A percentile compares a stretch with the other conserved stretches of the same genome.
Conservation (phyloP, 2,888 invertebrate species). For the Linnaemya vulpina region DNA sequence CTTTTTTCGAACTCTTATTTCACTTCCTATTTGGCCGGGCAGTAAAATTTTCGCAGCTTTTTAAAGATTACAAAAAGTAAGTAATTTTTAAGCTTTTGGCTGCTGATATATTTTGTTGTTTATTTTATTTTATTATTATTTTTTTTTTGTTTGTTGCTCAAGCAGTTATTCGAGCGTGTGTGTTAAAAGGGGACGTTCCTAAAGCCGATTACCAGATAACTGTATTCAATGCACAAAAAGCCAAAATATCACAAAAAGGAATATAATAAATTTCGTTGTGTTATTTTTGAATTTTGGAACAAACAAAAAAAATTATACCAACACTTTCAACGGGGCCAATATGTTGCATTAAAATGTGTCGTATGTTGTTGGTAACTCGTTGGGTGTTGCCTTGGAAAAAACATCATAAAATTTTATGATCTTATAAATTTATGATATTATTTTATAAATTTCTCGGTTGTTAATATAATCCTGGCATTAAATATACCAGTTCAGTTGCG, state of each 20-base stretch:
- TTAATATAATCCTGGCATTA: conserved; percentile 60
- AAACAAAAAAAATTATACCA: conserved; percentile 6
- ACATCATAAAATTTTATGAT: conserved; percentile 74
- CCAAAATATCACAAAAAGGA: conserved; percentile 8
- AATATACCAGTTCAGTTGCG: conserved; percentile 34
- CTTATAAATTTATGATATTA: conserved; percentile 73
- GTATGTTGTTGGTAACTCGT: conserved; percentile 47
- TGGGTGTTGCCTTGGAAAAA: conserved; percentile 65
- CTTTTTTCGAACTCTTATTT: neutral
- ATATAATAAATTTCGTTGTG: conserved; percentile 4
- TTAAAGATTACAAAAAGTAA: neutral
- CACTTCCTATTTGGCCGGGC: neutral
- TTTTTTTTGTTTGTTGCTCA: neutral
- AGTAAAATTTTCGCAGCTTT: conserved; percentile 16
- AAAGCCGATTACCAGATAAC: conserved; percentile 78
- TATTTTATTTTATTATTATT: neutral
- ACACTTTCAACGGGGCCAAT: conserved; percentile 57
- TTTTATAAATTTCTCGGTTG: conserved; percentile 71
- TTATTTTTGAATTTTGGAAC: no score
- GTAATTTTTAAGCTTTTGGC: conserved; percentile 8
- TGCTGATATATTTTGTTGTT: neutral
- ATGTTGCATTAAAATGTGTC: conserved; percentile 62
- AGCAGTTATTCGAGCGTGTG: conserved; percentile 40
- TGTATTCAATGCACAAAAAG: conserved; percentile 64
- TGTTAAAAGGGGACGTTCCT: conserved; percentile 62